Evolutionary conservation across 1,140 invertebrate genomes (phyloP).

Genomic region (Macrosteles quadrilineatus): DNA sequence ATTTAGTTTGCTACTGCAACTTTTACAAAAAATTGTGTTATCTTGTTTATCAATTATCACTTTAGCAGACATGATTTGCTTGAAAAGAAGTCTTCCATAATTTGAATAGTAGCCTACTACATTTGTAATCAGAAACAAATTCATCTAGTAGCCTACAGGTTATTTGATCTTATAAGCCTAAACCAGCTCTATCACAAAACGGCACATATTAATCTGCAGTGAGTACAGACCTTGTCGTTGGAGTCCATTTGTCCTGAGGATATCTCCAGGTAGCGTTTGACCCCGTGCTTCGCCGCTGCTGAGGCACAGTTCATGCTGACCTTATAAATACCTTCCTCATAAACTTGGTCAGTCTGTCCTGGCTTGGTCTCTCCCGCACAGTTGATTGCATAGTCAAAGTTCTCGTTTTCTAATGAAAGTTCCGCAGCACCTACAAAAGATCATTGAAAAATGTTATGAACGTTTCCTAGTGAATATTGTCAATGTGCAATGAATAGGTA

Average conservation of each 20-base stretch:
- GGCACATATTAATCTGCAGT: too few relatives aligned
- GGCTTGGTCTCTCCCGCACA: constrained; percentile 88
- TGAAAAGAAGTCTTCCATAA: too few relatives aligned
- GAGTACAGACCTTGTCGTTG: constrained; percentile 81
- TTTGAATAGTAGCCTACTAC: too few relatives aligned
- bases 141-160: too few relatives aligned
- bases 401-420: constrained; percentile 65
- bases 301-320: constrained; percentile 81
- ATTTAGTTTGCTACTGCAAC: too few relatives aligned
- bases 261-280: constrained; percentile 77
- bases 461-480: not conserved
- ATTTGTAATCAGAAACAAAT: too few relatives aligned
- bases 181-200: too few relatives aligned
- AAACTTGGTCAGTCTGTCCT: constrained; percentile 84
- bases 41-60: too few relatives aligned
- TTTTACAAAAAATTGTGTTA: too few relatives aligned
- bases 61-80: too few relatives aligned
- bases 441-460: constrained; percentile 31
- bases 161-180: too few relatives aligned
- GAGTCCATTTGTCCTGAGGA: constrained; percentile 80
- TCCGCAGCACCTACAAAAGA: constrained; percentile 67
- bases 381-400: constrained; percentile 82
- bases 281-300: constrained; percentile 67
- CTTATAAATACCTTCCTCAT: constrained; percentile 85
- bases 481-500: not conserved